Evolutionary conservation across 1,140 invertebrate species (phyloP), one percentile per base, ranked within the genome.

Genomic region (Acyrthosiphon pisum): DNA sequence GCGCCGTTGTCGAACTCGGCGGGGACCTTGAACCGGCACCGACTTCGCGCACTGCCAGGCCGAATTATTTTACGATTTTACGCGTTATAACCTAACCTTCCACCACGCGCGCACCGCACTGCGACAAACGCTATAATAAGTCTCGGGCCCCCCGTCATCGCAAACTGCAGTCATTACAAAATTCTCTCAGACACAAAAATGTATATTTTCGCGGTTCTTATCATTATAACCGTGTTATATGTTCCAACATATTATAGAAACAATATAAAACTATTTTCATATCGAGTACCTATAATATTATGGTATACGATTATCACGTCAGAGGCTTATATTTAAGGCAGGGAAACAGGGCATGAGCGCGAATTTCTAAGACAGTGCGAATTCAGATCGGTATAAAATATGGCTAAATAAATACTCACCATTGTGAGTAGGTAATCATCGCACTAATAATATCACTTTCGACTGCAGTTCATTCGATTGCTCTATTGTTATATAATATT

Each of bases 41-140:
- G 91, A 93, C 91, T 93, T 93, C 68, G 68, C 44, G 90, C 60
- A 76, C 68, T 53, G 90, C 83, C 91, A 68, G 91, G 84, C 91
- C 91, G 81, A 93, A 93, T 86, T 53, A 53, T 93, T 93, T 93
- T 93, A 86, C 91, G 91, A 93, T 93, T 86, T 93, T 93, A 93
- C 81, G 91, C 81, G 48, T 50, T 48, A 41, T 41, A 91, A 92
- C 44, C n/a, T 76, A 91, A 91, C 41, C 46, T 20, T 37, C 90
- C 60, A 41, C 53, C 35, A 22, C 50, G n/a, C 35, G 9, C 83
- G 22, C 37, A 26, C 83, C 18, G 35, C 81, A 83, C 35, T 11
- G 23, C 37, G 23, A 18, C 23, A 46, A n/a, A 87, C 90, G 8
- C 26, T 83, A 8, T 83, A 76, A 76, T 76, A 26, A 68, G 37